Base-by-base conservation (phyloP, 64 coral and sea anemone species). In the Stichodactyla mertensii region DNA sequence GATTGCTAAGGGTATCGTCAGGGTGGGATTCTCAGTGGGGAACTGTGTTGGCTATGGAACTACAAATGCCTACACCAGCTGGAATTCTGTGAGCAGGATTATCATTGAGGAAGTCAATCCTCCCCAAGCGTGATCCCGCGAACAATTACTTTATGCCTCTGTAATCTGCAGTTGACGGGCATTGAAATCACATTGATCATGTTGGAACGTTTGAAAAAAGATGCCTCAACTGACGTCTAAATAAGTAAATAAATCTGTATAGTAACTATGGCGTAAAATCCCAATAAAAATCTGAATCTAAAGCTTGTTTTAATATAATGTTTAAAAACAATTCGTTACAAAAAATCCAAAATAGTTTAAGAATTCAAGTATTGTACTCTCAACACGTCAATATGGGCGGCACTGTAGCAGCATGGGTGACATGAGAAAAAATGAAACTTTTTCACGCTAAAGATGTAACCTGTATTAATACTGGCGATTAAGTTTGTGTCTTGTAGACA, bases 11-110 rank as follows among this genome's bases (percentile, higher is more conserved):
- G 78, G 78, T 6, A 52, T 28, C 6, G 78, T 81, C 4, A 52
- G 78, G 45, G 78, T 81, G 45, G 78, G 78, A 16, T 81, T 81
- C 78, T 53, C 45, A 12, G 78, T 81, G 52, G 78, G 78, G 7
- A 81, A 81, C 10, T 81, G 78, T 55, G 19, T 5, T 20, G 52
- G 78, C 51, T 20, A 81, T 55, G 52, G 78, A 20, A 20, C 54
- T 54, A 22, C 52, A 6, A 18, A 81, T 22, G 78, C 78, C 16
- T 81, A 16, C 53, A 81, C 78, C 52, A 55, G 78, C 16, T 81
- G 78, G 78, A 81, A 81, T 81, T 81, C 78, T 20, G 78, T 81
- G 53, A 81, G 78, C 78, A 52, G 78, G 45, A 53, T 81, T 52
- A 6, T 81, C 53, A 81, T 81, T 53, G 78, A 81, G n/a, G 78